Percentiles rank a stretch among this genome's conserved stretches.
Evolutionary conservation across 2,113 vertebrate genomes (phyloP).

Genomic region (Peromyscus leucopus): DNA sequence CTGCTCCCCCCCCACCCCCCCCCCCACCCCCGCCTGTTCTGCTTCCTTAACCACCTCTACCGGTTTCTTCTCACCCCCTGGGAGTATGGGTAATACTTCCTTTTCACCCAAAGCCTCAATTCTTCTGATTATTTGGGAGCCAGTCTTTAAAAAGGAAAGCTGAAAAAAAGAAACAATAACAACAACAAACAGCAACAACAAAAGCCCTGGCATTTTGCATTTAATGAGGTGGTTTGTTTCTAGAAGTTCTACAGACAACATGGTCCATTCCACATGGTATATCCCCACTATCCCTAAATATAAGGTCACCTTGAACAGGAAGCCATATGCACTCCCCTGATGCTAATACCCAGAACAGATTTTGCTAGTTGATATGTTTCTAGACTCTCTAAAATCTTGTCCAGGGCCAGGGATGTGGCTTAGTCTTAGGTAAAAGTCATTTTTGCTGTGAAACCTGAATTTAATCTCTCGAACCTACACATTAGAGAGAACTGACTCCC

Average conservation of each 20-base stretch:
- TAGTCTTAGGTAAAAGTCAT: not conserved
- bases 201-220: not conserved
- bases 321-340: not conserved
- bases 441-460: not conserved
- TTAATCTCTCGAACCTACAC: not conserved
- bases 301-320: not conserved
- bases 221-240: not conserved
- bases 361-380: not conserved
- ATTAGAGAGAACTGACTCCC: not conserved
- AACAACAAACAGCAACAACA: not conserved
- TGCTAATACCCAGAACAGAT: not conserved
- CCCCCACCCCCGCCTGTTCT: not conserved
- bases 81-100: not conserved
- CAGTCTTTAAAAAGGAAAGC: not conserved
- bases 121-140: not conserved
- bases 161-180: not conserved
- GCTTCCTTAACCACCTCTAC: not conserved
- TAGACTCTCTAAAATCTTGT: not conserved
- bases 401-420: not conserved
- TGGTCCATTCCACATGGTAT: not conserved
- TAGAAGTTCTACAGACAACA: not conserved
- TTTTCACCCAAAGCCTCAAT: not conserved
- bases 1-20: no score
- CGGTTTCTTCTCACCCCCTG: not conserved
- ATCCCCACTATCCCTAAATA: not conserved